Base-by-base conservation (phyloP, 2,888 invertebrate species). In the Rhamnusium bicolor region DNA sequence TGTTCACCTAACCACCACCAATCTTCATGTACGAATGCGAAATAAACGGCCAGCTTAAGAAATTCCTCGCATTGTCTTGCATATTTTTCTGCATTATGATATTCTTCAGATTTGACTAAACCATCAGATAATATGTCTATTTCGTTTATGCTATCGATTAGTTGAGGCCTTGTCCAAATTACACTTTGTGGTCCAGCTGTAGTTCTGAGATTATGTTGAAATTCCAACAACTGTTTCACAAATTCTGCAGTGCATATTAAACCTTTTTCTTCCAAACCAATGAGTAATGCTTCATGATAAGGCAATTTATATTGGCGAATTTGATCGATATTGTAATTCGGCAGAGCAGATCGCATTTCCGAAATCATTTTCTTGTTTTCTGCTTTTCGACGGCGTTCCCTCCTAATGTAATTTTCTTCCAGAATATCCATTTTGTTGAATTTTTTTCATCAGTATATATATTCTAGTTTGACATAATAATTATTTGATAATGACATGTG, bases 1-100 rank as follows among this genome's bases (percentile, higher is more conserved):
- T 91, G 91, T 78, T 91, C 90, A 0, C 91, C 90, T 10, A 92
- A 82, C 92, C 92, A 92, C 76, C 90, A 84, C 83, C 91, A 90
- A 29, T 83, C 80, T 8, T 75, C 70, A 24, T 56, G 10, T 6
- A 77, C 79, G 67, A 86, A 86, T 47, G 89, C 85, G 77, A 89
- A 91, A 74, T 83, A 68, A 46, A 88, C 71, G 0, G 89, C 90
- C 0, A 91, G 82, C 0, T 83, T 80, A 0, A 92, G 81, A 1
- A 91, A 83, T 53, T 86, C 84, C 1, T 89, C 80, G 70, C 89
- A 82, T 80, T 87, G 86, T 10, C 60, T 65, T 1, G 47, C 73
- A 49, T 74, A 71, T 46, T 84, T 74, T 12, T 72, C 79, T 73
- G 71, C 62, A 70, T 75, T 78, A 67, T 85, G 82, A 7, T 84